Conservation (phyloP, 2,113 vertebrate species). For the Ammodramus savannarum region DNA sequence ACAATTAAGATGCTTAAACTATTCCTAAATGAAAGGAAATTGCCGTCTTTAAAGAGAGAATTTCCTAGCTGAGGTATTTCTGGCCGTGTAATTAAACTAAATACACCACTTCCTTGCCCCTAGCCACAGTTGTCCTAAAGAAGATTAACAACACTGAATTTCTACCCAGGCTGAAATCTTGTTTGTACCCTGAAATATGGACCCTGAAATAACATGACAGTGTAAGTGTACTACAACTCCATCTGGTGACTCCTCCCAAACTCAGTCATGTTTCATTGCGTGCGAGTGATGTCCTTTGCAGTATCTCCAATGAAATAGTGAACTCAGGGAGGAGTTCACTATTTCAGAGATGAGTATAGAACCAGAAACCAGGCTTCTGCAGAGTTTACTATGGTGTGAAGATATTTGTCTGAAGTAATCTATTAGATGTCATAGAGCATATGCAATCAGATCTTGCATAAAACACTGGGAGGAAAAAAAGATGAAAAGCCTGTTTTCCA, state of each 20-base stretch:
- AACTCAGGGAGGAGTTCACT: background rate
- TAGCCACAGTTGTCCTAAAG: background rate
- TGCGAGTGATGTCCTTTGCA: accelerated
- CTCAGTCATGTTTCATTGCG: background rate
- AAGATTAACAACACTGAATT: background rate
- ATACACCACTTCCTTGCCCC: background rate
- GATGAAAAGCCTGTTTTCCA: background rate
- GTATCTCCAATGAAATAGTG: background rate
- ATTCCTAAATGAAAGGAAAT: background rate
- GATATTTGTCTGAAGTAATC: background rate
- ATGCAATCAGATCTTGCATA: background rate
- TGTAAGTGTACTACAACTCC: background rate
- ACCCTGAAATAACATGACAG: background rate
- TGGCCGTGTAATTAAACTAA: background rate
- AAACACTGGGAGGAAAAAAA: background rate
- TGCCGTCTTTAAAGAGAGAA: background rate
- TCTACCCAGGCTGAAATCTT: background rate
- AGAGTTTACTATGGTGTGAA: background rate
- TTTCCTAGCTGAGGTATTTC: background rate
- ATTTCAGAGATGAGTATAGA: background rate
- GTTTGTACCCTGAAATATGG: background rate
- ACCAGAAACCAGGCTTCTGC: background rate
- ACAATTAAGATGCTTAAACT: background rate
- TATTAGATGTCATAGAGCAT: background rate
- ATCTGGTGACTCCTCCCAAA: background rate